A percentile compares a stretch with the other conserved stretches of the same genome.
These are phyloP conservation scores for Grantiella picta DNA, from an alignment of 2,113 vertebrate genomes.

Conservation along the genomic window DNA sequence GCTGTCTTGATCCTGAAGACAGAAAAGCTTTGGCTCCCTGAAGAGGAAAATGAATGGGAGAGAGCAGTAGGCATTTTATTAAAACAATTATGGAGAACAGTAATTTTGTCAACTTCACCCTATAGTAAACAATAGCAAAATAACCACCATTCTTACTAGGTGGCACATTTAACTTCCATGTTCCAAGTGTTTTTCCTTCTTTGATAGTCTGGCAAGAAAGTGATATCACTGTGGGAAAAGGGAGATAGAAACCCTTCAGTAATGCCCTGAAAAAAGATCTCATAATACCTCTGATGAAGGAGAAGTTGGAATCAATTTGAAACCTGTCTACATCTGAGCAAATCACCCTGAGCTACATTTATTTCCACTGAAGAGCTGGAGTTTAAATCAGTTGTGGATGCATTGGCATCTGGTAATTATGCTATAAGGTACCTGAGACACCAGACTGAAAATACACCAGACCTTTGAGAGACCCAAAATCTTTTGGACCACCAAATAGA, in stretches of 20 bases:
- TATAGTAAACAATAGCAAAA: not conserved
- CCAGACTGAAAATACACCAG: not conserved
- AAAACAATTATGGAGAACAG: not conserved
- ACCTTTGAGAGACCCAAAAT: not conserved
- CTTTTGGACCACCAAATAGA: not conserved
- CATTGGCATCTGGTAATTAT: not conserved
- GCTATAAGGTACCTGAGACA: not conserved
- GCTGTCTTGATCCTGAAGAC: not conserved
- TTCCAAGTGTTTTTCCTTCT: not conserved
- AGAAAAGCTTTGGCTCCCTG: not conserved
- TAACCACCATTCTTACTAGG: not conserved
- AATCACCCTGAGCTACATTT: not conserved
- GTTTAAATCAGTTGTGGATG: not conserved
- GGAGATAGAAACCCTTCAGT: not conserved
- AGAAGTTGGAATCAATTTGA: not conserved
- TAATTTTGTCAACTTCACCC: not conserved
- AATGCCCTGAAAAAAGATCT: not conserved
- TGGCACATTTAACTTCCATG: not conserved
- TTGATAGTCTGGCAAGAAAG: not conserved
- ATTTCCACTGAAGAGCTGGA: not conserved
- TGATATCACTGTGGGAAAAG: not conserved
- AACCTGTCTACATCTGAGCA: not conserved
- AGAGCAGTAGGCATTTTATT: not conserved
- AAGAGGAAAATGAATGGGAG: not conserved
- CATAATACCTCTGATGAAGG: not conserved